Evolutionary conservation across 2,888 invertebrate species (phyloP), one percentile per base, ranked within the genome.

Genomic region (Argyresthia albistria): DNA sequence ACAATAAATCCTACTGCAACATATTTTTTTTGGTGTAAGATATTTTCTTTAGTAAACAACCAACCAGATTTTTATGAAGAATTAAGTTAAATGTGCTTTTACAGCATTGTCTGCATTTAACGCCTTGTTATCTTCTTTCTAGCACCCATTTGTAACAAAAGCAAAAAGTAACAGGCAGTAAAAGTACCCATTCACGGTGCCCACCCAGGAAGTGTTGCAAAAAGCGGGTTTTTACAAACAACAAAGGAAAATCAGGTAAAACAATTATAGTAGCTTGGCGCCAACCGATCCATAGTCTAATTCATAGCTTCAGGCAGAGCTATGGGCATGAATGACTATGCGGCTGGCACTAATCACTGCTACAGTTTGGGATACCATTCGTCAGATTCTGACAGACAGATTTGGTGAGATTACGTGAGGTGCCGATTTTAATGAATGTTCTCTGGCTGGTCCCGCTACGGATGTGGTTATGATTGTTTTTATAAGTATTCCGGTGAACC

Each of bases 351-450:
- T 48, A 12, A 48, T 48, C 10, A 25, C 6, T 25, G 25, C 25
- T 25, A 15, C 37, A 46, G 16, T 46, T 45, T 46, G 51, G 46
- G 37, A 51, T 4, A 60, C 60, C 65, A 69, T 75, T 62, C 66
- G 61, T 76, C 75, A 75, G 70, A 70, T 57, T 64, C 69, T 69
- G 71, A 70, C 69, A 62, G 55, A 56, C 53, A 65, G 67, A 73
- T 72, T 72, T 70, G 68, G 65, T 69, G 62, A 68, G 69, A 68
- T 67, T 61, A 63, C 63, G 37, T 15, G 48, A 36, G 45, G 48
- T 14, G 59, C 62, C 59, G 60, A 61, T 25, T 25, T 25, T 64
- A 65, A 68, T 68, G 57, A 58, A 58, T 58, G 52, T 62, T 61
- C 64, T 64, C 37, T 8, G 45, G 58, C 61, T 25, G 25, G 3